These are phyloP conservation scores for Sarcophaga peregrina DNA, from an alignment of 1,140 invertebrate genomes.

Conservation along the genomic window DNA sequence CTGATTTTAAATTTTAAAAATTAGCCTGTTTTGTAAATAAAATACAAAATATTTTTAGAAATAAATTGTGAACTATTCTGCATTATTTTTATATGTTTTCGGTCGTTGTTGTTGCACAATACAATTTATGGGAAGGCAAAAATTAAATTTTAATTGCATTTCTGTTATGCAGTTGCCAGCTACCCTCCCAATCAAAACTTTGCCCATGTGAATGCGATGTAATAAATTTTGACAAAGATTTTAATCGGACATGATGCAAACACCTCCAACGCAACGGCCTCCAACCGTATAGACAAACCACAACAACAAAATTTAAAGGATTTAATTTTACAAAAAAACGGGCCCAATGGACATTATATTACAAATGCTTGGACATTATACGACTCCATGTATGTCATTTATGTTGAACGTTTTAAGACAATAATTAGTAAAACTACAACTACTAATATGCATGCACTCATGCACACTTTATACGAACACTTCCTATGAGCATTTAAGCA, in stretches of 20 bases:
- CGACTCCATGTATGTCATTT: not conserved
- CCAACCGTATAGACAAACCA: too few relatives aligned
- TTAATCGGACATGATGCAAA: not conserved
- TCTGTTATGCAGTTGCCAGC: not conserved
- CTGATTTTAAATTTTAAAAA: too few relatives aligned
- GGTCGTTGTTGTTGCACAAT: too few relatives aligned
- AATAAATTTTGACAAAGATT: conserved; percentile 12
- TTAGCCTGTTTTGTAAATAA: too few relatives aligned
- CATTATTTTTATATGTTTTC: too few relatives aligned
- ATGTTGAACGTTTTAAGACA: not conserved
- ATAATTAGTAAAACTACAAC: too few relatives aligned
- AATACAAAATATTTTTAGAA: too few relatives aligned
- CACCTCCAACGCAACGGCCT: too few relatives aligned
- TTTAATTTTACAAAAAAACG: not conserved
- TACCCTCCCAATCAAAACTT: conserved; percentile 3
- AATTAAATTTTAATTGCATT: conserved; percentile 17
- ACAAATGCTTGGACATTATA: not conserved
- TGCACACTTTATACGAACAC: not conserved
- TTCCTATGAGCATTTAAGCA: not conserved
- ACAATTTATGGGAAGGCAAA: not conserved
- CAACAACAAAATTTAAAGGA: not conserved
- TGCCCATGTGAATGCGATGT: not conserved
- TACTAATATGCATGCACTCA: not conserved
- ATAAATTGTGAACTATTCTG: too few relatives aligned
- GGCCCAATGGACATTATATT: not conserved